A percentile compares a stretch with the other conserved stretches of the same genome.
Conservation (phyloP, 35 echinoderm and acorn worm species). For the Ophioderma brevispina region DNA sequence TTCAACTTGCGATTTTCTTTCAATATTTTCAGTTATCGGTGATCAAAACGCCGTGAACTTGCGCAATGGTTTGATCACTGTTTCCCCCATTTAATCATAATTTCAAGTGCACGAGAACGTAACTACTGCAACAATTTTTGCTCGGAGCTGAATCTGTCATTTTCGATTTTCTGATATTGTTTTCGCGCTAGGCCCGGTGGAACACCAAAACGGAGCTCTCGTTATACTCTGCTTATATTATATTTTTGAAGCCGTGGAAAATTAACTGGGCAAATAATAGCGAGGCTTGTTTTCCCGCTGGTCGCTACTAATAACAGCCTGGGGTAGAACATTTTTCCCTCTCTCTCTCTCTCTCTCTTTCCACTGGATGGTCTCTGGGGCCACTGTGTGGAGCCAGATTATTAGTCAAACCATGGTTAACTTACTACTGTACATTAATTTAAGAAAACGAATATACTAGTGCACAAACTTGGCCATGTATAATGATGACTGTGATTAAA, state of each 20-base stretch:
- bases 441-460: too few species aligned
- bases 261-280: background rate
- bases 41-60: too few species aligned
- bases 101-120: background rate
- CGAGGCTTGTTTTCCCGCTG: background rate
- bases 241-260: background rate
- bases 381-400: too few species aligned
- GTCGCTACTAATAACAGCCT: background rate
- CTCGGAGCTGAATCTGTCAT: background rate
- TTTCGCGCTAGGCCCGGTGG: background rate
- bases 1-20: too few species aligned
- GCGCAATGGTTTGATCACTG: background rate
- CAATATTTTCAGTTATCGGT: too few species aligned
- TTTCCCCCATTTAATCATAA: background rate
- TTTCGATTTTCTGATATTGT: slow-evolving; percentile 11
- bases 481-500: too few species aligned
- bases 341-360: background rate
- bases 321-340: background rate
- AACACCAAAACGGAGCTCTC: background rate
- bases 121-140: background rate
- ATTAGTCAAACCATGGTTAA: too few species aligned
- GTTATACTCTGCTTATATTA: background rate
- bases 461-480: too few species aligned
- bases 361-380: too few species aligned
- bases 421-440: too few species aligned